Evolutionary conservation across 1,140 invertebrate genomes (phyloP), one percentile per base, ranked within the genome.

Genomic region (Gryon sp.): DNA sequence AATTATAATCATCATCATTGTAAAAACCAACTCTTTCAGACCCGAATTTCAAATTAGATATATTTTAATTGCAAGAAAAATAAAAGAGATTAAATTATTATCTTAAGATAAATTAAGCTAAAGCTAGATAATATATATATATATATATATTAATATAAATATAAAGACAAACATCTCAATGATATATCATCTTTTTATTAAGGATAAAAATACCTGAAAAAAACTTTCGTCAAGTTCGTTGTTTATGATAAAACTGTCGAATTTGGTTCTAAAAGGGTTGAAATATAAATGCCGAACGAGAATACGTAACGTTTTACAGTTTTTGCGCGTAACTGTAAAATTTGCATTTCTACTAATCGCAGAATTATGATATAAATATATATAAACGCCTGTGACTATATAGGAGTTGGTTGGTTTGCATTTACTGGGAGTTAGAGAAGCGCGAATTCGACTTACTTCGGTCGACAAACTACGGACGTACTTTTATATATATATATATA

Each of bases 371-470:
- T n/a, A n/a, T n/a, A n/a, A n/a, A n/a, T n/a, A n/a, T n/a, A n/a
- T n/a, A n/a, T n/a, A n/a, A n/a, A n/a, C n/a, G n/a, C n/a, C 20
- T 16, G 32, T 15, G 26, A 26, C 40, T 59, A 45, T 16, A 57
- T 11, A 6, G 19, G 28, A 22, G 20, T 62, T 22, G 57, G 40
- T 62, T 62, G 57, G 40, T 48, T 62, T 59, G 38, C 14, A 62
- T 48, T 48, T 28, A 34, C 43, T 48, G 32, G 57, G 43, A 28
- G n/a, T 36, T 14, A 9, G 4, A 40, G 16, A 28, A 32, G 16
- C n/a, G 16, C 14, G 24, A 30, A 22, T 24, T 36, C 22, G 7
- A 32, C 7, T 8, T 8, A 36, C 12, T 28, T 16, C 34, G 18
- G 2, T 41, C 34, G 36, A 28, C 2, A 18, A 57, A 30, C 12